Evolutionary conservation across 2,797 vertebrate species (phyloP).

Genomic region (Falco columbarius): DNA sequence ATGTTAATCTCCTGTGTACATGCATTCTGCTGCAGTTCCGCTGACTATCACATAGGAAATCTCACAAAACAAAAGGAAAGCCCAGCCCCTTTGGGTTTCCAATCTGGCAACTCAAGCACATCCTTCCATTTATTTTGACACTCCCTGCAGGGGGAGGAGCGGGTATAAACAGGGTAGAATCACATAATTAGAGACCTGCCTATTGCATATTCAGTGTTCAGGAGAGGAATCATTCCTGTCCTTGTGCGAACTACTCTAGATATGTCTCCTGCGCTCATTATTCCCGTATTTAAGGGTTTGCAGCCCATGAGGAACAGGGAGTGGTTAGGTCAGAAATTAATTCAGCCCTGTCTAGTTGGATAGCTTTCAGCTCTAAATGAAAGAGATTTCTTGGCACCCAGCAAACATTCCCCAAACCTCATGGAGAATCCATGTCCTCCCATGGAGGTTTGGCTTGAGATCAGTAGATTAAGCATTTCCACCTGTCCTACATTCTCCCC

Average conservation of each 20-base stretch:
- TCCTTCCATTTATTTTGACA: background rate
- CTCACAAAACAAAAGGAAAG: background rate
- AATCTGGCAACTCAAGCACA: background rate
- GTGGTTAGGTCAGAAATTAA: background rate
- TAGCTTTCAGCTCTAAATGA: background rate
- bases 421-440: background rate
- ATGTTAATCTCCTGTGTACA: background rate
- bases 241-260: background rate
- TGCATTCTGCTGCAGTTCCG: background rate
- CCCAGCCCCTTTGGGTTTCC: background rate
- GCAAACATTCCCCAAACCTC: background rate
- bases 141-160: background rate
- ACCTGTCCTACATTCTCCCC: background rate
- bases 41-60: background rate
- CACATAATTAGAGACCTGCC: background rate
- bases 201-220: background rate
- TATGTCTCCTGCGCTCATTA: background rate
- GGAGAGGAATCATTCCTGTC: background rate
- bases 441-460: background rate
- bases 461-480: background rate
- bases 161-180: background rate
- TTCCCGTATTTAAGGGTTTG: background rate
- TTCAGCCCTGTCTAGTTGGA: background rate
- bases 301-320: background rate
- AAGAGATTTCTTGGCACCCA: background rate